Conservation (phyloP, 2,113 vertebrate genomes). For the Eleginops maclovinus region DNA sequence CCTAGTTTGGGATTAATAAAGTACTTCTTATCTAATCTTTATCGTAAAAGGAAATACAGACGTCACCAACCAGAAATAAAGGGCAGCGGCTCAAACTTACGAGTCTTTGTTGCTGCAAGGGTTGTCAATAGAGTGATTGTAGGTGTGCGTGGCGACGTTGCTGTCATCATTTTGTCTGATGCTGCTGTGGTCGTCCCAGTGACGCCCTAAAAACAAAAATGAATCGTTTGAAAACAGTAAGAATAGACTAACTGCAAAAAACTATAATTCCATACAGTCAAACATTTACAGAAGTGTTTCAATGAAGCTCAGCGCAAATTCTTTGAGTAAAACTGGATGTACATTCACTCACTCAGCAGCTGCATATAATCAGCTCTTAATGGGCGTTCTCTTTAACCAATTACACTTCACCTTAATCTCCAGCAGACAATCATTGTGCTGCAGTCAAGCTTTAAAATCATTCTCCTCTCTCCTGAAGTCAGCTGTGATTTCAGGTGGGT, state of each 20-base stretch:
- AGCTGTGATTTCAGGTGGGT: no score
- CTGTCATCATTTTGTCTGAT: rapidly evolving
- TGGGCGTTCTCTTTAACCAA: no score
- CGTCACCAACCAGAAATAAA: not conserved
- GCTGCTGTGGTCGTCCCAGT: not conserved
- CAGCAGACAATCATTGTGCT: no score
- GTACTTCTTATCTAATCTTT: no score
- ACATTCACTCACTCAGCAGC: no score
- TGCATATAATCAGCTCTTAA: no score
- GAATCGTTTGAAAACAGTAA: not conserved
- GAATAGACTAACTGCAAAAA: not conserved
- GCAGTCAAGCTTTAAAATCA: no score
- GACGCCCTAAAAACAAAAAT: constrained; percentile 22
- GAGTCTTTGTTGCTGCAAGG: rapidly evolving
- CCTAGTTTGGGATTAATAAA: no score
- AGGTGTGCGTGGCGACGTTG: not conserved
- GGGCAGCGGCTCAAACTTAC: constrained; percentile 21
- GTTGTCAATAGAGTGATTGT: rapidly evolving
- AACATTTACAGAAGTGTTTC: not conserved
- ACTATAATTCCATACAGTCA: not conserved
- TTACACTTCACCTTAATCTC: no score
- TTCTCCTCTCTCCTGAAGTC: no score
- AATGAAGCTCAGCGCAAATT: no score
- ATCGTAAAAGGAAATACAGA: not conserved
- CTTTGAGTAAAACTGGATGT: no score